A percentile compares a stretch with the other conserved stretches of the same genome.
These are phyloP conservation scores for Tholera decimalis DNA, from an alignment of 2,888 invertebrate genomes.

Conservation along the genomic window DNA sequence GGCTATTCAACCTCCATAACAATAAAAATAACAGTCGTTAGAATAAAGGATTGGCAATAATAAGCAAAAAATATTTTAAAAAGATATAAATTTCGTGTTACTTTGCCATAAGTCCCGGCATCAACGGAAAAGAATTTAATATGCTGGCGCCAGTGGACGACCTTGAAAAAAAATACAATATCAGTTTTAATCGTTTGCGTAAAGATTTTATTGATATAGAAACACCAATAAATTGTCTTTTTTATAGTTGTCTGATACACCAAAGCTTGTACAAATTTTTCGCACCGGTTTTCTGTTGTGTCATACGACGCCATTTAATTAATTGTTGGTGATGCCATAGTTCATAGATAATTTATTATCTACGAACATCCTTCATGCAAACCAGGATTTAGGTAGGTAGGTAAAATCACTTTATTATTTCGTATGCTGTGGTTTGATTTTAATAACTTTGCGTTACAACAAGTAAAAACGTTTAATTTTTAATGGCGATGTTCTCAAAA, in stretches of 20 bases:
- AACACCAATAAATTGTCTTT: constrained; percentile 71
- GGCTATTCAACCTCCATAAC: constrained; percentile 30
- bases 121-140: constrained; percentile 74
- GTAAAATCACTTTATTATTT: too few species aligned
- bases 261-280: constrained; percentile 51
- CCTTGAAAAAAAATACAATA: constrained; percentile 73
- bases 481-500: too few species aligned
- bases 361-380: constrained; percentile 25
- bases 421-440: background rate
- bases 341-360: constrained; percentile 32
- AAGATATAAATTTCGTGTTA: constrained; percentile 61
- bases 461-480: constrained; percentile 22
- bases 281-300: constrained; percentile 46
- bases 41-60: constrained; percentile 41
- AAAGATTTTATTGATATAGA: constrained; percentile 72
- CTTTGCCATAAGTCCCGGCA: constrained; percentile 62
- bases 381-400: constrained; percentile 14
- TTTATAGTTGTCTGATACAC: constrained; percentile 65
- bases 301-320: constrained; percentile 48
- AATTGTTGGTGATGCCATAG: constrained; percentile 59
- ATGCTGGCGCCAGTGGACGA: constrained; percentile 76
- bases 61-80: constrained; percentile 38
- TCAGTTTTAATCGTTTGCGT: constrained; percentile 67
- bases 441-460: background rate
- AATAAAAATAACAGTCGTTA: constrained; percentile 51